Conservation (phyloP, 2,797 vertebrate genomes). For the Erithacus rubecula region DNA sequence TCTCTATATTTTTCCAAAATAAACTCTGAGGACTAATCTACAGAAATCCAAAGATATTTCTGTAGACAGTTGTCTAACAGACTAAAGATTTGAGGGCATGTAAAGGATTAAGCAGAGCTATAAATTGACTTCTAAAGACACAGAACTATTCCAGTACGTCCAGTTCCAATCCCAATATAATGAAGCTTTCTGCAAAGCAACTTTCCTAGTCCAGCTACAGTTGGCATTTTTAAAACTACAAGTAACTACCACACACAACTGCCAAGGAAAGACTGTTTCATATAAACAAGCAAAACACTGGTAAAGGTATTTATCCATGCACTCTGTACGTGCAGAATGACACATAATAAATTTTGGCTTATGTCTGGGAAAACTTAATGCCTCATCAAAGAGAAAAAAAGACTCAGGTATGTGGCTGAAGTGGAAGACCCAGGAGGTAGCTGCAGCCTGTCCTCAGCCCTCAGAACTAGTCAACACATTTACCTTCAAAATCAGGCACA, state of each 20-base stretch:
- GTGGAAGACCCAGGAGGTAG: neutral
- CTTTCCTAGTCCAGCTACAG: neutral
- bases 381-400: neutral
- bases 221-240: neutral
- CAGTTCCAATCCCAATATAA: neutral
- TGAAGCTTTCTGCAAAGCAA: neutral
- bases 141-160: neutral
- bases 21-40: neutral
- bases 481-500: neutral
- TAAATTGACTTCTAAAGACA: conserved; percentile 29
- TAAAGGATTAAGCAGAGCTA: conserved; percentile 13
- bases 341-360: neutral
- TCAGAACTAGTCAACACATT: neutral
- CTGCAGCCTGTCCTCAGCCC: neutral
- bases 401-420: neutral
- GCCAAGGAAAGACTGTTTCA: neutral
- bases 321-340: neutral
- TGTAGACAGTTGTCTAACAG: neutral
- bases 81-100: neutral
- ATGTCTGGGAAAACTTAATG: neutral
- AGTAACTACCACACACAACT: neutral
- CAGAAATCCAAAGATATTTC: neutral
- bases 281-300: neutral
- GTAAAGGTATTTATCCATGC: neutral
- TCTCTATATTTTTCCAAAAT: neutral